These are phyloP conservation scores for Uloborus diversus DNA, from an alignment of 1,140 invertebrate genomes.

Conservation along the genomic window DNA sequence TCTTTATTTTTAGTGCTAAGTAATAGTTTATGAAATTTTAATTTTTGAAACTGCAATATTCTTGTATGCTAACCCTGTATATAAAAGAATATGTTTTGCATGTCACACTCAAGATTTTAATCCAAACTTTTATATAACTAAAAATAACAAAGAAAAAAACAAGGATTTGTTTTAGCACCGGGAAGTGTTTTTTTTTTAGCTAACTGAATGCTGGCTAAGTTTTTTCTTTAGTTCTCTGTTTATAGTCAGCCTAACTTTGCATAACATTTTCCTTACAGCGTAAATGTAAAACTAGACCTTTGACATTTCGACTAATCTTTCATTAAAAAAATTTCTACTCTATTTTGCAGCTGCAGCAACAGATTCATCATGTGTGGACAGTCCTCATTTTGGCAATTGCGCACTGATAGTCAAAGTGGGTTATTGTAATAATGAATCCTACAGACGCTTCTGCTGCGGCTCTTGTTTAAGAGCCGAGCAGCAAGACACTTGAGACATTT, in stretches of 20 bases:
- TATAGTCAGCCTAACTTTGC: not conserved
- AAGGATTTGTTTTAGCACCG: too few relatives aligned
- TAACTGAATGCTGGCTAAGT: not conserved
- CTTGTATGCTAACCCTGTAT: too few relatives aligned
- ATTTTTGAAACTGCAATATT: too few relatives aligned
- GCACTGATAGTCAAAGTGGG: slow-evolving; percentile 81
- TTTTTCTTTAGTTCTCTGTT: not conserved
- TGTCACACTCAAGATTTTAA: too few relatives aligned
- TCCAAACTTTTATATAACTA: too few relatives aligned
- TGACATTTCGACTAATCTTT: not conserved
- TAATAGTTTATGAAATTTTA: too few relatives aligned
- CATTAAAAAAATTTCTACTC: not conserved
- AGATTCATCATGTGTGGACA: slow-evolving; percentile 83
- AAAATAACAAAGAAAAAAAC: too few relatives aligned
- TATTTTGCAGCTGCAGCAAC: slow-evolving; percentile 74
- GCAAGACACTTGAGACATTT: not conserved
- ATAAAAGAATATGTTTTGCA: too few relatives aligned
- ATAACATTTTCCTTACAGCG: not conserved
- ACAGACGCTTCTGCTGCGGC: slow-evolving; percentile 91
- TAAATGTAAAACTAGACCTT: not conserved
- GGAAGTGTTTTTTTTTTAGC: not conserved
- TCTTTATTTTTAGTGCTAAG: too few relatives aligned
- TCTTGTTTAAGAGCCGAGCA: slow-evolving; percentile 87
- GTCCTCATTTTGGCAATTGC: slow-evolving; percentile 89
- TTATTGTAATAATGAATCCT: slow-evolving; percentile 87